phyloP scores from a whole-genome alignment of 1,140 invertebrate genomes.

The Bombus waltoni region DNA sequence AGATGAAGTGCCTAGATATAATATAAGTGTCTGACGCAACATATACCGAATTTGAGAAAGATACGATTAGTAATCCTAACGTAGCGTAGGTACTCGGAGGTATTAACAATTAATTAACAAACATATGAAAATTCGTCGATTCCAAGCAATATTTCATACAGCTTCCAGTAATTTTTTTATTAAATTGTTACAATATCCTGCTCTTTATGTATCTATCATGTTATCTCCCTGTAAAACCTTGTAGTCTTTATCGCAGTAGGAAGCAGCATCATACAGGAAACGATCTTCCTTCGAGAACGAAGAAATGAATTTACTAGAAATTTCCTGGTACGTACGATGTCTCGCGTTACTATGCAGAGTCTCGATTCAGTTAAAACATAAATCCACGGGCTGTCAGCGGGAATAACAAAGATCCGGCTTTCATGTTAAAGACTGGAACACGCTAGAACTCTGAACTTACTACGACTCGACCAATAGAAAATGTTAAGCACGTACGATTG shows the following conservation, averaged over 20 bases:
- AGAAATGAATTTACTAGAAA: not conserved
- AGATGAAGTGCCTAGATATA: not conserved
- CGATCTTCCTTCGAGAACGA: not conserved
- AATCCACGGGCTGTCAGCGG: not conserved
- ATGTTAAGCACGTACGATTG: not conserved
- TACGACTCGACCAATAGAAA: not conserved
- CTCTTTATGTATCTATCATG: not conserved
- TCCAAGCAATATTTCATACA: not conserved
- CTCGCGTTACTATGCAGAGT: conserved; percentile 17
- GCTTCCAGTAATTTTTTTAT: not conserved
- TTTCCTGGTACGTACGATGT: not conserved
- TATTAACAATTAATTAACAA: not conserved
- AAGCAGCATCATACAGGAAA: too few relatives aligned
- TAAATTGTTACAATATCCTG: not conserved
- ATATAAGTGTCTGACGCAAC: conserved; percentile 35
- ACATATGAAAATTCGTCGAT: not conserved
- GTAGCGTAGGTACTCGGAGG: not conserved
- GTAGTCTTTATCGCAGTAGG: too few relatives aligned
- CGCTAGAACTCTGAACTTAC: too few relatives aligned
- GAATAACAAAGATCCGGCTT: conserved; percentile 31
- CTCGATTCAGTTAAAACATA: not conserved
- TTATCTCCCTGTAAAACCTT: not conserved
- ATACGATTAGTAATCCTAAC: not conserved
- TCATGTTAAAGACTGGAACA: not conserved
- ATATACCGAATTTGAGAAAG: not conserved